A percentile compares a stretch with the other conserved stretches of the same genome.
Evolutionary conservation across 2,888 invertebrate species (phyloP).

Genomic region (Trichogramma evanescens): DNA sequence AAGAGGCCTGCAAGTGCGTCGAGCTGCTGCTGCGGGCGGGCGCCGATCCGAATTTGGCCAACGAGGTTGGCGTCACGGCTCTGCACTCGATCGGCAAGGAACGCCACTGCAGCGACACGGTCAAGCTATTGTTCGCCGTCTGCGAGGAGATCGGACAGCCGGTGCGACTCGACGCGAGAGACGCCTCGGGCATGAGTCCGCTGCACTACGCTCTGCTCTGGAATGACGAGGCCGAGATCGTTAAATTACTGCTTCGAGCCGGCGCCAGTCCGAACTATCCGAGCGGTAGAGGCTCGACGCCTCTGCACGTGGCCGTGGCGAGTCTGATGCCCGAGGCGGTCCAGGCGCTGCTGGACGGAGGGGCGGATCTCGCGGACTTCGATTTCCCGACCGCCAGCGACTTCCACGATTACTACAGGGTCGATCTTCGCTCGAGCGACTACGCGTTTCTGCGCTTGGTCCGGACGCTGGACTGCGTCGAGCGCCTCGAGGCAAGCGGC

Average conservation of each 20-base stretch:
- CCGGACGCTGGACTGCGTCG: too few species aligned
- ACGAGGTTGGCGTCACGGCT: conserved; percentile 53
- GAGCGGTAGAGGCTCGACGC: conserved; percentile 52
- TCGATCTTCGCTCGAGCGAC: too few species aligned
- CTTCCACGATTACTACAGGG: too few species aligned
- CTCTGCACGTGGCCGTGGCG: conserved; percentile 58
- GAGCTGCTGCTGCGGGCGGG: conserved; percentile 52
- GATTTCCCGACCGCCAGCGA: too few species aligned
- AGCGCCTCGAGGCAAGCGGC: too few species aligned
- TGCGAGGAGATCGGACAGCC: too few species aligned
- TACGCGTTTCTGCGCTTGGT: too few species aligned
- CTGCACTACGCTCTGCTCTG: conserved; percentile 44
- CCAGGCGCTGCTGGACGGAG: conserved; percentile 22
- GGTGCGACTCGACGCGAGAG: not conserved
- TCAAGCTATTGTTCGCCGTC: conserved; percentile 31
- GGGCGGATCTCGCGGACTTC: too few species aligned
- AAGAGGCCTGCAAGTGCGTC: conserved; percentile 48
- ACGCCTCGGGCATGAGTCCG: conserved; percentile 36
- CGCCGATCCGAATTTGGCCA: conserved; percentile 53
- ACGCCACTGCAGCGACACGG: conserved; percentile 48
- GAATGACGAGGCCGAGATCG: conserved; percentile 49
- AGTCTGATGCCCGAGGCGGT: conserved; percentile 53
- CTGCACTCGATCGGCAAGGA: conserved; percentile 57
- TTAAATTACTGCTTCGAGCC: conserved; percentile 52
- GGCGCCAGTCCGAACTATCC: conserved; percentile 54